Evolutionary conservation across 2,888 invertebrate species (phyloP), one percentile per base, ranked within the genome.

Genomic region (Rotaria socialis): DNA sequence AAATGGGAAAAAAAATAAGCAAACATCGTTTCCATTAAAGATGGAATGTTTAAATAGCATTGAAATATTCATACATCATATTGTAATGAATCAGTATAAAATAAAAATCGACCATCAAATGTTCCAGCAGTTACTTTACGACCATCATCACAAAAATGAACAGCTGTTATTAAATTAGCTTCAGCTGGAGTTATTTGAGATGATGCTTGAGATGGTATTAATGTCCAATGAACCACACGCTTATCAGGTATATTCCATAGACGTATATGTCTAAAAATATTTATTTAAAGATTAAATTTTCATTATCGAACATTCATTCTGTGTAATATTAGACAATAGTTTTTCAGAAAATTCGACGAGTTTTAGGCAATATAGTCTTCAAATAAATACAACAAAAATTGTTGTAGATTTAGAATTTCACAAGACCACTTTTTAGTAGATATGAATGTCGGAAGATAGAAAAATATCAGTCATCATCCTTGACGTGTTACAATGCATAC

Each of bases 241-340:
- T 99, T 99, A 90, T 99, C 98, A 0, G 98, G 97, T 90, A 99
- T 99, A 92, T 98, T 97, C 99, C 99, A 99, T 14, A 99, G 92
- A n/a, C 99, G 93, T 19, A 80, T 35, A 47, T 80, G 80, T 24
- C 80, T 47, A 47, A 24, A 47, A 52, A 11, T 16, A 24, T 47
- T 10, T 8, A 80, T 47, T 43, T 41, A 75, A 75, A 67, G 52
- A 52, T 14, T 16, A 52, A 11, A 52, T 52, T 14, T 16, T 16
- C 11, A 52, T 11, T 11, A 52, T 35, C 35, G 35, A 35, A 35
- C 35, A 35, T 35, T 35, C 35, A 35, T 35, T 35, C 35, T 35
- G 35, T 35, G 2, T 35, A 35, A 35, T 35, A 35, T 35, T 35
- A 35, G 35, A 35, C 35, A 35, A 35, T 35, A 35, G 2, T 35